phyloP scores from a whole-genome alignment of 2,113 vertebrate genomes.

The Saguinus imperator region DNA sequence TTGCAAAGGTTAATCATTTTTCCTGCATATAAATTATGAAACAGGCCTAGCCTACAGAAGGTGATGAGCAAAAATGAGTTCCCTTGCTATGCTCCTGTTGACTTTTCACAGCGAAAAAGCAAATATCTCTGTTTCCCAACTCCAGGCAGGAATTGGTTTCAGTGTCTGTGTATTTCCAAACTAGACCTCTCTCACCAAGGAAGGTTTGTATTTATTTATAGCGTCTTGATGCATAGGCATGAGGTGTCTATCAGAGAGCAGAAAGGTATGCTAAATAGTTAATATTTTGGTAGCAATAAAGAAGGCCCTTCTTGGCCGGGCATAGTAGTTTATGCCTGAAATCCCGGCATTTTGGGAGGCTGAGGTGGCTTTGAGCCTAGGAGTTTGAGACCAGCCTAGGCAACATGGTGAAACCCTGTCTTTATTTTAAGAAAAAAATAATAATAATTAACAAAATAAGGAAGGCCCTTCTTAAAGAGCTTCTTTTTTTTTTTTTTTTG shows the following conservation, averaged over 20 bases:
- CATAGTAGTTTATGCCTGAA: not conserved
- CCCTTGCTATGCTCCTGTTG: not conserved
- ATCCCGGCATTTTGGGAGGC: not conserved
- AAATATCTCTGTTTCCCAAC: not conserved
- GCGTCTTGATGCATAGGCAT: not conserved
- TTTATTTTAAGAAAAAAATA: not conserved
- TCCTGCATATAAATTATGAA: not conserved
- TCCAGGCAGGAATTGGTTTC: no score
- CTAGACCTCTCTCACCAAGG: not conserved
- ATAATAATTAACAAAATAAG: no score
- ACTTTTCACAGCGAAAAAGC: not conserved
- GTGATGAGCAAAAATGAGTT: not conserved
- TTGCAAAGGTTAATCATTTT: not conserved
- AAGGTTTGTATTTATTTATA: not conserved
- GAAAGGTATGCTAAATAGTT: not conserved
- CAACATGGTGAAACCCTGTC: not conserved
- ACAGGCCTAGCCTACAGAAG: not conserved
- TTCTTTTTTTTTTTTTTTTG: not conserved
- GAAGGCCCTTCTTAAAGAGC: not conserved
- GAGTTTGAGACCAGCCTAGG: not conserved
- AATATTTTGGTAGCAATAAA: slow-evolving; percentile 31
- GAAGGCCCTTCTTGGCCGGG: not conserved
- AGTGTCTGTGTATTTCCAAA: not conserved
- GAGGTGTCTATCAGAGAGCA: not conserved
- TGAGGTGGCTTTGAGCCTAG: not conserved